phyloP scores from a whole-genome alignment of 2,113 vertebrate genomes.

The Brienomyrus brachyistius region DNA sequence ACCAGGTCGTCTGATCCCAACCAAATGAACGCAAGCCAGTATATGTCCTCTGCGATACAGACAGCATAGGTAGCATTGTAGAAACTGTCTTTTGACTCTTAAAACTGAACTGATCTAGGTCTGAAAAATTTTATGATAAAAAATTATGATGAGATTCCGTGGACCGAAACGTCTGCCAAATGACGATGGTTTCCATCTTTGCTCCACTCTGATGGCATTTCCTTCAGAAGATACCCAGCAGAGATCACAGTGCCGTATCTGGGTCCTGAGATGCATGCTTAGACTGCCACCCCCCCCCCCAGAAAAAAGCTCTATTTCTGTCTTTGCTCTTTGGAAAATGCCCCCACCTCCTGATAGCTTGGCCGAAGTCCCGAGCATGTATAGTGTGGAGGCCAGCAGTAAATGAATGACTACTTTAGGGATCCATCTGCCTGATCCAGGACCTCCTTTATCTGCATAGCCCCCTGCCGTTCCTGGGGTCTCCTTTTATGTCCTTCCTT shows the following conservation, averaged over 20 bases:
- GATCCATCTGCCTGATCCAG: conserved; percentile 6
- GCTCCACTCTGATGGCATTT: not conserved
- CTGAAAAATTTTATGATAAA: not conserved
- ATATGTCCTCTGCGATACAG: not conserved
- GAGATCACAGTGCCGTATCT: not conserved
- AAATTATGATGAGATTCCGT: not conserved
- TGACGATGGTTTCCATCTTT: not conserved
- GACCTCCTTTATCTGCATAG: not conserved
- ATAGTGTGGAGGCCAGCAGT: not conserved
- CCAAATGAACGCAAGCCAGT: not conserved
- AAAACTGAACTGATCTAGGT: not conserved
- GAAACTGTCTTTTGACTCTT: not conserved
- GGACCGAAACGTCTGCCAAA: not conserved
- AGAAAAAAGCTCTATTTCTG: not conserved
- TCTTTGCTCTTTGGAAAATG: not conserved
- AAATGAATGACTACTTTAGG: not conserved
- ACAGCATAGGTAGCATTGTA: not conserved
- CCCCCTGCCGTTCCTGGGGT: not conserved
- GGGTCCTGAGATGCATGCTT: not conserved
- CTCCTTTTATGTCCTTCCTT: not conserved
- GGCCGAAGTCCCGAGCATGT: not conserved
- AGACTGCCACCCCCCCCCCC: not conserved
- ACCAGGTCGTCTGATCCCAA: not conserved
- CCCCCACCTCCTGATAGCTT: not conserved
- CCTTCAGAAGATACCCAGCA: not conserved